phyloP scores from a whole-genome alignment of 2,113 vertebrate species.

The Dicaeum eximium region DNA sequence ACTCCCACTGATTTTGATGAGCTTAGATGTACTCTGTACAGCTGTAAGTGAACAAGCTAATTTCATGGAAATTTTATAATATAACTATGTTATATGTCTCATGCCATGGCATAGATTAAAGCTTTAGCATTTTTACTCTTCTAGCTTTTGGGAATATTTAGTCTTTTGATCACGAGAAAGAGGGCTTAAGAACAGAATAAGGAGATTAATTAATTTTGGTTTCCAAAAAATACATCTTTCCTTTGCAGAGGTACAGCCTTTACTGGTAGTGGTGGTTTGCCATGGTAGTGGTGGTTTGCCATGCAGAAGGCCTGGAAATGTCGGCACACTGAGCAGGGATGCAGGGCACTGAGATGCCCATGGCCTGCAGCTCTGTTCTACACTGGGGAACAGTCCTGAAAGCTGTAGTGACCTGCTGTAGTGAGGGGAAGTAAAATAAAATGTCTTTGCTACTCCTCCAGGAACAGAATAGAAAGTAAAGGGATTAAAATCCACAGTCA shows the following conservation, averaged over 20 bases:
- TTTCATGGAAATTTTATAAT: not conserved
- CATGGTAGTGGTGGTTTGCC: not conserved
- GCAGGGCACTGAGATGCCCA: not conserved
- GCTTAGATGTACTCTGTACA: not conserved
- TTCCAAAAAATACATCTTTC: not conserved
- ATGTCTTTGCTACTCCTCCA: not conserved
- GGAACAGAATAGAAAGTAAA: not conserved
- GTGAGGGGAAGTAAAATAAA: not conserved
- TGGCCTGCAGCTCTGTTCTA: not conserved
- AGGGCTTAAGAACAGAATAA: not conserved
- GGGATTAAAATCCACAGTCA: not conserved
- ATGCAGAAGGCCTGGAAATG: not conserved
- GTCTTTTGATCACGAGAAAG: not conserved
- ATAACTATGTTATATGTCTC: not conserved
- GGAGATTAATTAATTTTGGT: not conserved
- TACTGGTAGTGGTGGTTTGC: not conserved
- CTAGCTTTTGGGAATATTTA: not conserved
- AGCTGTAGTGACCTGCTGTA: not conserved
- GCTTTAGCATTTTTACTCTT: not conserved
- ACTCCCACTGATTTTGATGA: not conserved
- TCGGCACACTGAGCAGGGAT: not conserved
- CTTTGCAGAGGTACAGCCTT: not conserved
- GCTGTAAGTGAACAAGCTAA: not conserved
- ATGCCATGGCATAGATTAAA: not conserved
- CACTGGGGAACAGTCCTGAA: not conserved